Percentiles rank a stretch among this genome's conserved stretches.
Conservation (phyloP, 1,140 invertebrate species). For the Portunus trituberculatus region DNA sequence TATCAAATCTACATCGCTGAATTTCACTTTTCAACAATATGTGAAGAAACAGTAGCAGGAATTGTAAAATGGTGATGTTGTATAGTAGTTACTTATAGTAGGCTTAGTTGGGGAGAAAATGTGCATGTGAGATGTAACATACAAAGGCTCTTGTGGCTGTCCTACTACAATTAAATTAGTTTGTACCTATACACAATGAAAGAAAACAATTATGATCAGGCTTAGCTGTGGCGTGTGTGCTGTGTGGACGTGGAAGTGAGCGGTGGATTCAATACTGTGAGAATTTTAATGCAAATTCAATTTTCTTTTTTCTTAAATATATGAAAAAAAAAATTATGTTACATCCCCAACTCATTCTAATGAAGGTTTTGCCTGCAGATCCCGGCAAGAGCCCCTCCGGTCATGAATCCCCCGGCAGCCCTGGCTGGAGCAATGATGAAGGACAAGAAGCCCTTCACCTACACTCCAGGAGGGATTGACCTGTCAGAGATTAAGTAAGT, state of each 20-base stretch:
- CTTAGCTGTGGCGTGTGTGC: no score
- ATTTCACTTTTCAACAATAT: neutral
- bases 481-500: conserved; percentile 91
- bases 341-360: no score
- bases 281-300: no score
- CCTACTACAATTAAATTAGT: no score
- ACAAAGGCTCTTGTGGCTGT: no score
- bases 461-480: conserved; percentile 94
- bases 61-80: neutral
- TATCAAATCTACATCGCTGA: neutral
- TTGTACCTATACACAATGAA: no score
- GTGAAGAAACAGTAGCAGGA: neutral
- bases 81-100: neutral
- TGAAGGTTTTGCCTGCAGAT: conserved; percentile 45
- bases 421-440: conserved; percentile 97
- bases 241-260: no score
- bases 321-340: no score
- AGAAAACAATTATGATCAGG: no score
- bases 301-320: neutral
- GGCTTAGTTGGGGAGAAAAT: no score
- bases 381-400: conserved; percentile 72
- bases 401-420: conserved; percentile 87
- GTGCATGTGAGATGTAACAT: no score
- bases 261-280: no score
- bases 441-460: conserved; percentile 96